Evolutionary conservation across 2,113 vertebrate species (phyloP), one percentile per base, ranked within the genome.

Genomic region (Pseudopipra pipra): DNA sequence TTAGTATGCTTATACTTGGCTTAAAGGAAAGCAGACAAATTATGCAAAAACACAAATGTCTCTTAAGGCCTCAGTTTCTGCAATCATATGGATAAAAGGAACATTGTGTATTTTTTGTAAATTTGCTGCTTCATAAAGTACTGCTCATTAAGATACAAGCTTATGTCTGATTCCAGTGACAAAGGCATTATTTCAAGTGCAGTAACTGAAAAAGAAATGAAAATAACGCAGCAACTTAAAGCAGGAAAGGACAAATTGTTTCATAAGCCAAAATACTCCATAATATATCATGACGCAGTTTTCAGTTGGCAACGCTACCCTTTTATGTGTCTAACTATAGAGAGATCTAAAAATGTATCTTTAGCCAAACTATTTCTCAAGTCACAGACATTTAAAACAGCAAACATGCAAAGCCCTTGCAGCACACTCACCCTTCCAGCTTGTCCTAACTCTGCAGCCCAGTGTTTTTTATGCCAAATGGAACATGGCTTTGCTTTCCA

Each of bases 21-120:
- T 93, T 89, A 75, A 90, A 95, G 86, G 39, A 80, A 85, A 93
- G 54, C 71, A 77, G 89, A 37, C 58, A 95, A 95, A 35, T 90
- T 65, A n/a, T 85, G 49, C 70, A 85, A 87, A 68, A 93, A 74
- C 79, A 85, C 12, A 72, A 71, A 88, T 28, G 44, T 33, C 39
- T 95, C 47, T 58, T 35, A 89, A 74, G 72, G 51, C 70, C 65
- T 88, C 39, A 12, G 12, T 59, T 93, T 77, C 41, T 86, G 27
- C 22, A 63, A 9, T 47, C 30, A 5, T 5, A 44, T 13, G 17
- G 55, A 81, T 85, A 85, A 88, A 83, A 85, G 28, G 43, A 94
- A 23, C 23, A 30, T 5, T 37, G 7, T n/a, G 12, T 19, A 70
- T 20, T 91, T 71, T 44, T 39, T 47, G 54, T 77, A 77, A 49